A percentile compares a stretch with the other conserved stretches of the same genome.
Conservation (phyloP, 2,113 vertebrate genomes). For the Trematomus loennbergii region DNA sequence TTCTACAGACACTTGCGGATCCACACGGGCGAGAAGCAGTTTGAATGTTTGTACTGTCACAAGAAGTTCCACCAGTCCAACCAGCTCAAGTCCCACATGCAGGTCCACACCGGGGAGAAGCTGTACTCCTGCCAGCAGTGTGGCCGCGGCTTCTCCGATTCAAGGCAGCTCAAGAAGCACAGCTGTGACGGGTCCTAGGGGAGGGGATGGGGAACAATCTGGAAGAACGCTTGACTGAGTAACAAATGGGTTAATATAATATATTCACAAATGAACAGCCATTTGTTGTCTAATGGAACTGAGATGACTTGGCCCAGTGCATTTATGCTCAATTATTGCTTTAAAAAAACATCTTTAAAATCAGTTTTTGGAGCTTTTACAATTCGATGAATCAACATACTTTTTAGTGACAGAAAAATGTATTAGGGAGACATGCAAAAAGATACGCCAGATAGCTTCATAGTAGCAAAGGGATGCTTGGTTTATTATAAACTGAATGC, state of each 20-base stretch:
- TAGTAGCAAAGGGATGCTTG: not conserved
- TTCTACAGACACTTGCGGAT: constrained; percentile 78
- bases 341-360: not conserved
- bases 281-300: not conserved
- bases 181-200: constrained; percentile 55
- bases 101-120: constrained; percentile 78
- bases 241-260: not conserved
- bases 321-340: not conserved
- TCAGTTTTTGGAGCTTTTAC: not conserved
- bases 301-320: not conserved
- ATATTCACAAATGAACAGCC: not conserved
- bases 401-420: not conserved
- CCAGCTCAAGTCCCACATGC: constrained; percentile 80
- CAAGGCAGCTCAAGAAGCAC: constrained; percentile 80
- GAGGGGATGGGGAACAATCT: not conserved
- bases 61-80: constrained; percentile 79
- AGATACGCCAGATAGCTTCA: not conserved
- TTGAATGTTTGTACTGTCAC: constrained; percentile 68
- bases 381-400: not conserved
- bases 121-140: constrained; percentile 78
- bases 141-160: constrained; percentile 76
- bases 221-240: no score
- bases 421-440: not conserved
- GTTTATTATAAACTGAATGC: not conserved
- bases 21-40: constrained; percentile 78